These are phyloP conservation scores for Lathronympha strigana DNA, from an alignment of 2,888 invertebrate genomes.

Conservation along the genomic window DNA sequence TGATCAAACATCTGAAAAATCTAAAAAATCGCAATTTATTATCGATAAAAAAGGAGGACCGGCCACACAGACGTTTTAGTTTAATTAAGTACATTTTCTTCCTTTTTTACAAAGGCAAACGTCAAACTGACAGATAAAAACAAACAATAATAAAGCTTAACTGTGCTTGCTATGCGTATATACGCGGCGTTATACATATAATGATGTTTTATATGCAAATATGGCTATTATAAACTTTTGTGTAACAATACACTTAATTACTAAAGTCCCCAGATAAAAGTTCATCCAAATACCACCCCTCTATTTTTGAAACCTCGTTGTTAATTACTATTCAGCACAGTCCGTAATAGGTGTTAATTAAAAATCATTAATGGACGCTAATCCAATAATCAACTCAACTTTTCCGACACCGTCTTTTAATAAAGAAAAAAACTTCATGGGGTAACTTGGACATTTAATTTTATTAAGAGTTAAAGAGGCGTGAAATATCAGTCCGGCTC, in stretches of 20 bases:
- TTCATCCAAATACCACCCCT: neutral
- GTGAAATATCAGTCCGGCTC: neutral
- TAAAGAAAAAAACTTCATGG: conserved; percentile 12
- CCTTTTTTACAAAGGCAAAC: too few species aligned
- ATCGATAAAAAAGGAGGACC: too few species aligned
- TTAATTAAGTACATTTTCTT: too few species aligned
- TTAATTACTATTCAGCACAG: conserved; percentile 24
- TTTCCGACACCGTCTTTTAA: conserved; percentile 3
- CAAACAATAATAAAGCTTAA: too few species aligned
- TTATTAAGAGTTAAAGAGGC: conserved; percentile 9
- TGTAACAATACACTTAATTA: neutral
- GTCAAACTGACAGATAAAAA: too few species aligned
- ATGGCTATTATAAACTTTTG: too few species aligned
- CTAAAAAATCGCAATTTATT: too few species aligned
- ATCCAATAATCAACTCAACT: conserved; percentile 31
- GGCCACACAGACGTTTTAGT: too few species aligned
- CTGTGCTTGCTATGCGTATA: too few species aligned
- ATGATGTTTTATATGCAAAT: too few species aligned
- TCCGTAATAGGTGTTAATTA: conserved; percentile 33
- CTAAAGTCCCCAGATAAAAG: neutral
- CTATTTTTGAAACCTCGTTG: neutral
- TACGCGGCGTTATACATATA: too few species aligned
- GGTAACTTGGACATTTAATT: conserved; percentile 28
- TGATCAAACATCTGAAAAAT: too few species aligned
- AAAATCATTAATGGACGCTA: conserved; percentile 32